Conservation (phyloP, 2,113 vertebrate genomes). For the Himantopus leucocephalus region DNA sequence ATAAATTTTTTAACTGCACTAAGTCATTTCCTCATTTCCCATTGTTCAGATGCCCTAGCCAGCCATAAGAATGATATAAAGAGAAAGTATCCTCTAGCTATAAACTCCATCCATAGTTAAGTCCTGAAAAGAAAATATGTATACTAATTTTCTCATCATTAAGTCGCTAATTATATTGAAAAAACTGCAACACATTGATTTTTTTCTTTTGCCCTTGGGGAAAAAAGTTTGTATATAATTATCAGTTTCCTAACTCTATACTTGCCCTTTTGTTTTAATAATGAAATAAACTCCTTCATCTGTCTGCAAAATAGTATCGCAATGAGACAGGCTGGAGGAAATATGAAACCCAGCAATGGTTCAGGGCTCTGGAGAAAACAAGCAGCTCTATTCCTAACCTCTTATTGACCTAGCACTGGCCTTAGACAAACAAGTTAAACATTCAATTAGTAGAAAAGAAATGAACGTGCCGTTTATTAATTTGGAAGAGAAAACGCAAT, state of each 20-base stretch:
- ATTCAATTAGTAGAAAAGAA: conserved; percentile 57
- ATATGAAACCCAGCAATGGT: neutral
- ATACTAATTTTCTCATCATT: conserved; percentile 36
- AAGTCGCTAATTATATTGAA: conserved; percentile 38
- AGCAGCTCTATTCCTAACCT: conserved; percentile 31
- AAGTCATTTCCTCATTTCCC: neutral
- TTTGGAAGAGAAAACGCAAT: conserved; percentile 4
- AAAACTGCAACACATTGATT: neutral
- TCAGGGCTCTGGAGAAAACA: conserved; percentile 34
- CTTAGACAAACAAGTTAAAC: conserved; percentile 66
- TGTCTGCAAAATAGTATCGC: conserved; percentile 6
- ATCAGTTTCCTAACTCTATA: conserved; percentile 42
- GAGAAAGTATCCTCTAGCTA: conserved; percentile 26
- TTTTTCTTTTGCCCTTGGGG: neutral
- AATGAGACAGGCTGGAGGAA: conserved; percentile 30
- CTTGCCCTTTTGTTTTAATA: conserved; percentile 53
- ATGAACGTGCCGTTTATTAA: conserved; percentile 48
- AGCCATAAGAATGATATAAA: neutral
- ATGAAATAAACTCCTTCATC: conserved; percentile 46
- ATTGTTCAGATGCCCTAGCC: neutral
- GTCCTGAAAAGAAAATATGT: conserved; percentile 42
- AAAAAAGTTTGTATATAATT: conserved; percentile 22
- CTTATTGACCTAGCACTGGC: conserved; percentile 31
- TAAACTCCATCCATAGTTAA: neutral
- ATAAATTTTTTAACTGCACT: neutral